Conservation (phyloP, 1,140 invertebrate genomes). For the Steinernema khuongi region DNA sequence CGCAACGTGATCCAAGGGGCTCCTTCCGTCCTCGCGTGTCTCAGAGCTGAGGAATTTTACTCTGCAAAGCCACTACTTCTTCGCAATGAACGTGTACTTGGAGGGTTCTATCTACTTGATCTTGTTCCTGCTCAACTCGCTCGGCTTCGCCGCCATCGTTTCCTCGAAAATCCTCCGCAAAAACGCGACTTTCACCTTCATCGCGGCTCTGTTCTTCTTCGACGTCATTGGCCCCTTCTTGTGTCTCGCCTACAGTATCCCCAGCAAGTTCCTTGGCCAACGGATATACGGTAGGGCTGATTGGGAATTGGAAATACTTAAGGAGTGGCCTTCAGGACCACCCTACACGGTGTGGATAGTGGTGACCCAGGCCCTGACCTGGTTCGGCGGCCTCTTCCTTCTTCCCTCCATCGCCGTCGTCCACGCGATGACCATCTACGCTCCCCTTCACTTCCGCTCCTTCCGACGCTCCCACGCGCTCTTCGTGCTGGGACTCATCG, state of each 20-base stretch:
- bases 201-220: background rate
- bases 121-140: background rate
- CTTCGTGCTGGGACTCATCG: background rate
- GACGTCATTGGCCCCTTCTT: background rate
- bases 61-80: too few species aligned
- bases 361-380: background rate
- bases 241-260: background rate
- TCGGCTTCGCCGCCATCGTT: background rate
- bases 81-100: background rate
- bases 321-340: background rate
- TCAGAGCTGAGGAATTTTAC: too few species aligned
- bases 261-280: background rate
- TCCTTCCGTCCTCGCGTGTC: too few species aligned
- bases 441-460: background rate
- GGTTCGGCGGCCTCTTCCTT: background rate
- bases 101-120: background rate
- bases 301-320: background rate
- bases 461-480: background rate
- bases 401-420: background rate
- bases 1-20: too few species aligned
- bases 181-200: background rate
- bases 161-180: background rate
- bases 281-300: background rate
- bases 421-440: background rate
- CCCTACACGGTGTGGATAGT: background rate